Percentiles rank a stretch among this genome's conserved stretches.
These are phyloP conservation scores for Synchiropus splendidus DNA, from an alignment of 2,113 vertebrate species.

Conservation along the genomic window DNA sequence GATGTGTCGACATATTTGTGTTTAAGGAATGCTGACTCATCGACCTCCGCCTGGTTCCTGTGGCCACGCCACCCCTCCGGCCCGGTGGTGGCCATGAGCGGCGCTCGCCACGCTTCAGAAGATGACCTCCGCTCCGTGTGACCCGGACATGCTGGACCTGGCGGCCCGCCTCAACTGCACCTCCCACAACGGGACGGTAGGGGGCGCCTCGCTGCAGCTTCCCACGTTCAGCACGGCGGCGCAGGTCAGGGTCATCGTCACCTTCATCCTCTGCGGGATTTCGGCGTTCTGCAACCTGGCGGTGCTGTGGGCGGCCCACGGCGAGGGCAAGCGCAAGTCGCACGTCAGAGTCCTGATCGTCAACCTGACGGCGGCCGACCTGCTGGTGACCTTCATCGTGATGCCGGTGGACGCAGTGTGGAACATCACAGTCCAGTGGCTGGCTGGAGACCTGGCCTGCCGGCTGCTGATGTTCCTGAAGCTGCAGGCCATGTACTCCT, in stretches of 20 bases:
- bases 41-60: too few relatives aligned
- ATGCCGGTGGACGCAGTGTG: constrained; percentile 74
- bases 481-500: constrained; percentile 78
- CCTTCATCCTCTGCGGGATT: constrained; percentile 46
- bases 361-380: constrained; percentile 68
- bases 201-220: constrained; percentile 22
- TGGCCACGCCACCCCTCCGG: too few relatives aligned
- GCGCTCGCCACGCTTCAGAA: too few relatives aligned
- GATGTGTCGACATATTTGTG: too few relatives aligned
- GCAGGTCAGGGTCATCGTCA: constrained; percentile 49
- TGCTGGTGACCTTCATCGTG: constrained; percentile 71
- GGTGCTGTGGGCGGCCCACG: constrained; percentile 40
- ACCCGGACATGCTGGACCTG: background rate
- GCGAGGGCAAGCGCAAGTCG: constrained; percentile 54
- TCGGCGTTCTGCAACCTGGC: constrained; percentile 56
- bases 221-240: constrained; percentile 55
- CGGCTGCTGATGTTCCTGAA: constrained; percentile 77
- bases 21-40: too few relatives aligned
- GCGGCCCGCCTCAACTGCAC: constrained; percentile 30
- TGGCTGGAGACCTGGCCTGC: constrained; percentile 68
- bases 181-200: constrained; percentile 24
- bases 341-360: constrained; percentile 70
- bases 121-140: too few relatives aligned
- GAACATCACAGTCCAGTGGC: constrained; percentile 81
- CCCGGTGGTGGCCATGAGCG: too few relatives aligned